Percentiles rank a stretch among this genome's conserved stretches.
Evolutionary conservation across 2,113 vertebrate species (phyloP).

Genomic region (Pygoscelis adeliae): DNA sequence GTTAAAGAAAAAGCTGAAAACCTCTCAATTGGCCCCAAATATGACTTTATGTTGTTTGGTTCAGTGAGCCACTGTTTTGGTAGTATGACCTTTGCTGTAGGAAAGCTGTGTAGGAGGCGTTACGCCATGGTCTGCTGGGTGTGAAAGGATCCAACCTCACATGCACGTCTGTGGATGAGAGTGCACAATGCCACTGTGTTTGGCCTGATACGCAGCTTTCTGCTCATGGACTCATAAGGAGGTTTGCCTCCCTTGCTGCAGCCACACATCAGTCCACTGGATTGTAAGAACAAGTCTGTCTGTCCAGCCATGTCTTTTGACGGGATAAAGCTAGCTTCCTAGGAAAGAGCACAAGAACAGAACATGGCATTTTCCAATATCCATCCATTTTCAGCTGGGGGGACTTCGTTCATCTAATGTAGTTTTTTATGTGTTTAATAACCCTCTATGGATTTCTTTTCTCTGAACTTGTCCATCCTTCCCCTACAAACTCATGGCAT

Average conservation of each 20-base stretch:
- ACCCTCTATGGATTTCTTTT: not conserved
- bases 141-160: not conserved
- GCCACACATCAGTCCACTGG: not conserved
- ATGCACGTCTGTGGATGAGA: accelerated
- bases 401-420: not conserved
- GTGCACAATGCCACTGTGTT: not conserved
- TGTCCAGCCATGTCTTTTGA: not conserved
- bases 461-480: not conserved
- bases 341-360: not conserved
- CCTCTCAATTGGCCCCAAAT: not conserved
- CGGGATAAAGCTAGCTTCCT: not conserved
- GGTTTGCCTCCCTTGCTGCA: not conserved
- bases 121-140: not conserved
- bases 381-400: not conserved
- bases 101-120: not conserved
- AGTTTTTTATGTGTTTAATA: not conserved
- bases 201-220: not conserved
- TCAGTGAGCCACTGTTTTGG: not conserved
- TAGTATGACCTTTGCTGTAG: not conserved
- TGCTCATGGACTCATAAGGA: not conserved
- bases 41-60: not conserved
- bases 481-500: not conserved
- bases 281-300: not conserved
- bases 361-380: not conserved
- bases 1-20: not conserved